A percentile compares a stretch with the other conserved stretches of the same genome.
Evolutionary conservation across 2,888 invertebrate genomes (phyloP).

Genomic region (Trichogramma evanescens): DNA sequence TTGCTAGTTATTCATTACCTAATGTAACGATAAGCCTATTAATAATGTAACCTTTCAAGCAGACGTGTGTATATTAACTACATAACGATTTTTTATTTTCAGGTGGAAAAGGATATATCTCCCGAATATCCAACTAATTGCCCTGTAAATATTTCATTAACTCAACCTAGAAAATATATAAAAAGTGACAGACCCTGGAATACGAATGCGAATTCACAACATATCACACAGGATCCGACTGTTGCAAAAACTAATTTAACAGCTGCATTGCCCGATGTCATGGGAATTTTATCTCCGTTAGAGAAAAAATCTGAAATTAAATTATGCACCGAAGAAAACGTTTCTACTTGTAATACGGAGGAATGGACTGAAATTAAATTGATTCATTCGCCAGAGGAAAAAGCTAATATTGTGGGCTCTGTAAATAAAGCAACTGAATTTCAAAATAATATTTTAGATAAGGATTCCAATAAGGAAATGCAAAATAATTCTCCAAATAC

Average conservation of each 20-base stretch:
- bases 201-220: slow-evolving; percentile 31
- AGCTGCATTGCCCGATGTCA: slow-evolving; percentile 36
- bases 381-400: slow-evolving; percentile 62
- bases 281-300: slow-evolving; percentile 29
- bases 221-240: slow-evolving; percentile 33
- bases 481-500: slow-evolving; percentile 29
- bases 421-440: slow-evolving; percentile 46
- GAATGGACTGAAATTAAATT: slow-evolving; percentile 70
- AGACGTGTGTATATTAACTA: slow-evolving; percentile 3
- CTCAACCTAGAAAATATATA: slow-evolving; percentile 43
- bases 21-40: slow-evolving; percentile 28
- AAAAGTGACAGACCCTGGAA: slow-evolving; percentile 42
- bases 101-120: slow-evolving; percentile 37
- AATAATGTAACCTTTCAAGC: slow-evolving; percentile 3
- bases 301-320: slow-evolving; percentile 33
- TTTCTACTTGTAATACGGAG: slow-evolving; percentile 46
- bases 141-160: slow-evolving; percentile 39
- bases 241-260: slow-evolving; percentile 29
- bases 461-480: slow-evolving; percentile 38
- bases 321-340: slow-evolving; percentile 25
- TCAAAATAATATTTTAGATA: slow-evolving; percentile 47
- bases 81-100: slow-evolving; percentile 16
- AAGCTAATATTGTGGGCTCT: slow-evolving; percentile 55
- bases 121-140: slow-evolving; percentile 41
- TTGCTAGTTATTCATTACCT: slow-evolving; percentile 32